Evolutionary conservation across 2,797 vertebrate species (phyloP).

Genomic region (Ciconia nigra): DNA sequence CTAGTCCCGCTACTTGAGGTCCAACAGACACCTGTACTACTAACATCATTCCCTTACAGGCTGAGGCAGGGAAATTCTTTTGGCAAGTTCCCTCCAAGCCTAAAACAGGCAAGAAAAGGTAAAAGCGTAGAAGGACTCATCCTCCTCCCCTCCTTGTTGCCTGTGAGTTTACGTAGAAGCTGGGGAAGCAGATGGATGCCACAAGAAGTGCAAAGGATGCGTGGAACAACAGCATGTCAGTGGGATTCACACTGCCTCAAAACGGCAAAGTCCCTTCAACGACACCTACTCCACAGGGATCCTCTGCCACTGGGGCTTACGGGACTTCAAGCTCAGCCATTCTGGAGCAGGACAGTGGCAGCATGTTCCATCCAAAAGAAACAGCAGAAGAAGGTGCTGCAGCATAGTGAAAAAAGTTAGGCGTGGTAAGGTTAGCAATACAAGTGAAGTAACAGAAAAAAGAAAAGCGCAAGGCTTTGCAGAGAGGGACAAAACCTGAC

Average conservation of each 20-base stretch:
- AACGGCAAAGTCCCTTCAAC: not conserved
- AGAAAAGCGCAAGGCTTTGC: not conserved
- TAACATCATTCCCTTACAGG: not conserved
- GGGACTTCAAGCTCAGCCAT: fast-evolving
- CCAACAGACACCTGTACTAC: not conserved
- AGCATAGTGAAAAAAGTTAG: fast-evolving
- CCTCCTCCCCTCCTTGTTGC: not conserved
- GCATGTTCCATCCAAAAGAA: not conserved
- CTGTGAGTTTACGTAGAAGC: not conserved
- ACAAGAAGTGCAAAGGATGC: not conserved
- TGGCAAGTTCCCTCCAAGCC: not conserved
- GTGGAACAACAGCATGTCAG: not conserved
- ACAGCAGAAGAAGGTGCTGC: not conserved
- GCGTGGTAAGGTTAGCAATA: not conserved
- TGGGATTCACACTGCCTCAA: not conserved
- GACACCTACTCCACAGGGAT: not conserved
- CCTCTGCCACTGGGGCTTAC: fast-evolving
- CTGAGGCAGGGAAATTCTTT: not conserved
- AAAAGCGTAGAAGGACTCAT: not conserved
- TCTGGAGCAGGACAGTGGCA: not conserved
- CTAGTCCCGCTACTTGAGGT: not conserved
- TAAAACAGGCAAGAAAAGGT: not conserved
- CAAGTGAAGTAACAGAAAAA: not conserved
- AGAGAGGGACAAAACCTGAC: not conserved
- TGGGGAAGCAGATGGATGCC: not conserved